Conservation (phyloP, 2,888 invertebrate genomes). For the Andrena bicolor region DNA sequence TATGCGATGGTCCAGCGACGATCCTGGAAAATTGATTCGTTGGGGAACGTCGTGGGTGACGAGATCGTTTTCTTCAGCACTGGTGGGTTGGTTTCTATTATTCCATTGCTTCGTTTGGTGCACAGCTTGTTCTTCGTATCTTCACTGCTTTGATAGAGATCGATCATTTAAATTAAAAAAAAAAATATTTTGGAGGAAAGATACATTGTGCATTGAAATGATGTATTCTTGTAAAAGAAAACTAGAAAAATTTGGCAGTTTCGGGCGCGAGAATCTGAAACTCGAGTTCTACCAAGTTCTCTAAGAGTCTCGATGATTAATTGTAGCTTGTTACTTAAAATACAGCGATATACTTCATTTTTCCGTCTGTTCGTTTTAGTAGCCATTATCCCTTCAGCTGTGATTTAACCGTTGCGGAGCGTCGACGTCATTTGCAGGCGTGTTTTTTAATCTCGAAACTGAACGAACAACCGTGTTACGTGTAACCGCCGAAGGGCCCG, state of each 20-base stretch:
- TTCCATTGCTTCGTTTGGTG: too few species aligned
- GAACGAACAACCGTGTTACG: constrained; percentile 75
- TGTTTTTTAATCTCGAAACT: constrained; percentile 46
- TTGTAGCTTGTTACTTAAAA: too few species aligned
- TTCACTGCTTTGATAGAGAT: not conserved
- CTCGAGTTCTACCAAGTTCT: too few species aligned
- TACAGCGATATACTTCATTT: not conserved
- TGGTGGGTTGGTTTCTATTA: too few species aligned
- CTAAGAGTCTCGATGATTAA: too few species aligned
- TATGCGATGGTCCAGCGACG: constrained; percentile 14
- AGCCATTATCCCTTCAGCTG: not conserved
- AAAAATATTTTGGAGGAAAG: too few species aligned
- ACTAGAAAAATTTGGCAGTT: too few species aligned
- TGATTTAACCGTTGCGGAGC: constrained; percentile 3
- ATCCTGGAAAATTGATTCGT: constrained; percentile 9
- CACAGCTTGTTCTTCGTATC: not conserved
- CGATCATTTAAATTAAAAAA: too few species aligned
- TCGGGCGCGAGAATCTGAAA: too few species aligned
- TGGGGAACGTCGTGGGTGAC: not conserved
- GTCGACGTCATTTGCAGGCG: constrained; percentile 58
- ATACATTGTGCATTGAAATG: too few species aligned
- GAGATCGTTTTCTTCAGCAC: too few species aligned
- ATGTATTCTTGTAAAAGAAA: too few species aligned
- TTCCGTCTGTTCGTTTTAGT: not conserved
- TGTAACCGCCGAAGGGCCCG: constrained; percentile 58